phyloP scores from a whole-genome alignment of 2,113 vertebrate species.

The Garra rufa region DNA sequence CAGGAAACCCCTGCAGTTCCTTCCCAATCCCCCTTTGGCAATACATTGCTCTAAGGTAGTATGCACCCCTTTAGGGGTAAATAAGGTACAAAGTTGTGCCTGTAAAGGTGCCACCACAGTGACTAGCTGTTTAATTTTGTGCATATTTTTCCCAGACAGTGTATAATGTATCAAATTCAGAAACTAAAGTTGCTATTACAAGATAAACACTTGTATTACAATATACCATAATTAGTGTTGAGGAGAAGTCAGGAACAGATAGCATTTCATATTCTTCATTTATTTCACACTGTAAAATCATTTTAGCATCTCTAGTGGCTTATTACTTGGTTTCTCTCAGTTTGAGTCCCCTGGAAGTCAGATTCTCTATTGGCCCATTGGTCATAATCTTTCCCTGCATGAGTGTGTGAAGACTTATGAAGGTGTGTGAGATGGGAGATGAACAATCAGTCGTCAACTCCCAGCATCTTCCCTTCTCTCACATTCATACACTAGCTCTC shows the following conservation, averaged over 20 bases:
- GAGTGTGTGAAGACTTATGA: constrained; percentile 5
- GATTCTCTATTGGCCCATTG: not conserved
- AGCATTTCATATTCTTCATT: not conserved
- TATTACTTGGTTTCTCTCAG: not conserved
- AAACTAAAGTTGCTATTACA: not conserved
- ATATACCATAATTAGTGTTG: not conserved
- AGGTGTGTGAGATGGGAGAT: not conserved
- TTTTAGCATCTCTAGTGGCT: not conserved
- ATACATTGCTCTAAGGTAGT: too few species aligned
- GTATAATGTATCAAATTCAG: not conserved
- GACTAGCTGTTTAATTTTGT: not conserved
- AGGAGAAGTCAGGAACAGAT: not conserved
- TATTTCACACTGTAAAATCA: not conserved
- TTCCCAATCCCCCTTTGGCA: too few species aligned
- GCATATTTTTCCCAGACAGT: not conserved
- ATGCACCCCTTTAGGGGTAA: too few species aligned
- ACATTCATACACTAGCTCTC: constrained; percentile 21
- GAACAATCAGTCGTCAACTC: constrained; percentile 43
- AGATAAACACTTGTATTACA: not conserved
- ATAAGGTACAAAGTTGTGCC: too few species aligned
- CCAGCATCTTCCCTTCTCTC: constrained; percentile 43
- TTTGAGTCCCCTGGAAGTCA: not conserved
- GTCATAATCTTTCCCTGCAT: not conserved
- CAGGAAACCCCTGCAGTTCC: too few species aligned
- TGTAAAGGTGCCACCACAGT: too few species aligned